Evolutionary conservation across 2,888 invertebrate species (phyloP).

Genomic region (Zhengitettix transpicula): DNA sequence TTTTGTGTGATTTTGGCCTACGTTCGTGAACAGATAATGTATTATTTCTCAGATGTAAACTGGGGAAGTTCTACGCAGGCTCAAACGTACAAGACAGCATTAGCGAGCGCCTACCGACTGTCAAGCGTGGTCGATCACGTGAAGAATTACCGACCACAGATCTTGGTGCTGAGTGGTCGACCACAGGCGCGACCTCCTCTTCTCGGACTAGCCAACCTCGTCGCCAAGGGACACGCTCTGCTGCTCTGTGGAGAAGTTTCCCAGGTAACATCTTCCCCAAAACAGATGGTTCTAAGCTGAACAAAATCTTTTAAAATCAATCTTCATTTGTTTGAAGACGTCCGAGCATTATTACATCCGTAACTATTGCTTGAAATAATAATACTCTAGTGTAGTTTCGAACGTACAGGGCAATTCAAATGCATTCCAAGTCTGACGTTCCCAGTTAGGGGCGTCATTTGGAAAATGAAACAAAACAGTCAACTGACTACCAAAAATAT

Average conservation of each 20-base stretch:
- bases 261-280: conserved; percentile 37
- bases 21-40: background rate
- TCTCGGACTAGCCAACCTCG: conserved; percentile 75
- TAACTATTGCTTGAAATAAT: too few relatives aligned
- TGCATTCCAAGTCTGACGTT: too few relatives aligned
- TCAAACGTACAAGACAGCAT: conserved; percentile 83
- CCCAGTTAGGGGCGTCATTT: too few relatives aligned
- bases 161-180: conserved; percentile 66
- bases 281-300: too few relatives aligned
- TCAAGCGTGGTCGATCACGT: conserved; percentile 86
- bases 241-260: conserved; percentile 79
- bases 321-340: too few relatives aligned
- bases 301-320: too few relatives aligned
- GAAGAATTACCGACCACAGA: conserved; percentile 92
- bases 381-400: too few relatives aligned
- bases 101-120: conserved; percentile 62
- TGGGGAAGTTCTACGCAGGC: conserved; percentile 97
- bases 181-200: conserved; percentile 75
- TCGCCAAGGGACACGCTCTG: conserved; percentile 82
- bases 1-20: too few relatives aligned
- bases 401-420: too few relatives aligned
- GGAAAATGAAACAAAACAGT: too few relatives aligned
- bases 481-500: too few relatives aligned
- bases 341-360: too few relatives aligned
- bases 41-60: conserved; percentile 31